Evolutionary conservation across 2,888 invertebrate genomes (phyloP), one percentile per base, ranked within the genome.

Genomic region (Drosophila atripex): DNA sequence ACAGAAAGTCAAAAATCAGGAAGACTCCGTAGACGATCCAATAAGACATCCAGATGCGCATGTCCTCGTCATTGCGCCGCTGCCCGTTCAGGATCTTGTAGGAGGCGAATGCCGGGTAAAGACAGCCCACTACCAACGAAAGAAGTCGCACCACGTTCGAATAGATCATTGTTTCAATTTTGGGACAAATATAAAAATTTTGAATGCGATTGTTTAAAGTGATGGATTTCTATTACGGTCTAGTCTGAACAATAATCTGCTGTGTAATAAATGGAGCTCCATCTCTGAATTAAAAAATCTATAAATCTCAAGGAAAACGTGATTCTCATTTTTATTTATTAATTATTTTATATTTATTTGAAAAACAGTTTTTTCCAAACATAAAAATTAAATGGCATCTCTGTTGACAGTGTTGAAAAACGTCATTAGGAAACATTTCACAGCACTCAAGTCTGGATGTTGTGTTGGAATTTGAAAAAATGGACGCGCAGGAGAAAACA

Each of bases 1-100:
- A 96, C 91, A 98, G 95, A 14, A 97, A 97, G 93, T 99, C 98
- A 73, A 95, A 94, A 90, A 95, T 95, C 5, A 96, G 96, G 93
- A 97, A 99, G 70, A 98, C 93, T 28, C 98, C 98, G 92, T 98
- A 99, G 41, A 98, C 98, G 89, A 98, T 98, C 99, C 99, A 99
- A 93, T 99, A 99, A 97, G 98, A 98, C 97, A 99, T 98, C 98
- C 98, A 99, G 11, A 32, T 23, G 12, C 18, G 16, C 1, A 49
- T 95, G 97, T 97, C 92, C 98, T 98, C 93, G 98, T 98, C 23
- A 1, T 25, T 11, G 2, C 25, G 16, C 95, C 97, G 97, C 91
- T 97, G 97, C 75, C 97, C 96, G 92, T 98, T 97, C 93, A 98
- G 97, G 91, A 97, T 95, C 74, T 99, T 99, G 93, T 75, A 80